Base-by-base conservation (phyloP, 2,113 vertebrate genomes). In the Callipepla californica region DNA sequence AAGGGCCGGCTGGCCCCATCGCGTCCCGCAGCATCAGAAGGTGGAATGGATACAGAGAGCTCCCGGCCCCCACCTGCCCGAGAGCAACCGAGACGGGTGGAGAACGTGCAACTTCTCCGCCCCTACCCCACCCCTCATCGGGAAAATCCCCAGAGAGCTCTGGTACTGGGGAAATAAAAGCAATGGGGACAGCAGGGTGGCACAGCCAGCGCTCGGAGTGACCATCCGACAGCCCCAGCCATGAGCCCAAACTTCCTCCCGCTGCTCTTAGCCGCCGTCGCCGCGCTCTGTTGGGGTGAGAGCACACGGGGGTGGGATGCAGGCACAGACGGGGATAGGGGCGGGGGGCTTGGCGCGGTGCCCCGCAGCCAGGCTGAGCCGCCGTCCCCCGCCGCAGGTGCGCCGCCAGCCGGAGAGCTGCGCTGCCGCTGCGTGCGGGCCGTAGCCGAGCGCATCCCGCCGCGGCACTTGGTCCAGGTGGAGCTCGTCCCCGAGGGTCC, bases 341-440 rank as follows among this genome's bases (percentile, higher is more conserved):
- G 22, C 11, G 25, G n/a, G 7, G 7, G 11, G n/a, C 2, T 7
- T 11, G 42, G 57, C 19, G 32, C 55, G 23, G 9, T 8, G 16
- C 32, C 18, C 55, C 11, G 55, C 28, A 55, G 26, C 28, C 53
- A 17, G 32, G 16, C 45, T n/a, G 45, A 9, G 17, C 55, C n/a
- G 8, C 19, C 20, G 25, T n/a, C 28, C 28, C 17, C 32, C 11
- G 9, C 32, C 40, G 22, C 73, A 59, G 73, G 55, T 7, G 55
- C 73, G 6, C 55, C 73, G 22, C 32, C 34, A 23, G 69, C 44
- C 26, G 50, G 70, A 17, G 91, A 92, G 62, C 84, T 96, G 44
- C 92, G 87, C n/a, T 95, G 96, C 59, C 80, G 80, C 48, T 97
- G 96, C 63, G 12, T 89, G 63, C 66, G 57, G 20, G 55, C 55